Base-by-base conservation (phyloP, 35 echinoderm and acorn worm species). In the Stichopus chloronotus region DNA sequence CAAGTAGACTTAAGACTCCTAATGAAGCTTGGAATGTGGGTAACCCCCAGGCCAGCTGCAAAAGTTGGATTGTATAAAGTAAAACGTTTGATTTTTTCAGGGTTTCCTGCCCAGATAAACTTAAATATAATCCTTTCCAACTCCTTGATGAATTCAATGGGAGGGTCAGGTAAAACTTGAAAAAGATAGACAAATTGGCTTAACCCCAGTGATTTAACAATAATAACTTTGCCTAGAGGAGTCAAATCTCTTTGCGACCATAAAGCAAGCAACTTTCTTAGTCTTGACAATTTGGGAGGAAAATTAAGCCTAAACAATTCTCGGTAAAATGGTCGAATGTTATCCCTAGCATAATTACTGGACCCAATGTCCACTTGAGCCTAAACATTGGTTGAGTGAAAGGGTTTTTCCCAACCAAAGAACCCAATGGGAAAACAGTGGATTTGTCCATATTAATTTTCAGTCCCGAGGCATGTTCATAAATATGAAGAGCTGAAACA, bases 261-360 rank as follows among this genome's bases (percentile, higher is more conserved):
- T 23, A 78, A 21, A n/a, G 76, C 19, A 23, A 78, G 21, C 76
- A 78, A 21, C 52, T 43, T n/a, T 78, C 21, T 78, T 20, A 78
- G 76, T 78, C 76, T 21, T 78, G 76, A 78, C 76, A 78, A 43
- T 6, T 78, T 78, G 76, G 19, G 76, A 78, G 76, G 23, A 43
- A 78, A 78, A 78, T 78, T 78, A 1, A 78, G 9, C 16, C 76
- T 78, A 78, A 78, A 78, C 52, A 78, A 78, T 78, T 78, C 17
- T 23, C n/a, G 21, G 76, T 24, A 78, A 21, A 78, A 43, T 78
- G 21, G 76, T 78, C 76, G 5, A 78, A 78, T 9, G 76, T 78
- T 21, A 24, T 78, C 12, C 76, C 76, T 78, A 78, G 17, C 76
- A 78, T 78, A 78, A 43, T 78, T 22, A 78, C 21, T 22, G 76